A percentile compares a stretch with the other conserved stretches of the same genome.
Evolutionary conservation across 2,888 invertebrate species (phyloP).

Genomic region (Conomelus anceps): DNA sequence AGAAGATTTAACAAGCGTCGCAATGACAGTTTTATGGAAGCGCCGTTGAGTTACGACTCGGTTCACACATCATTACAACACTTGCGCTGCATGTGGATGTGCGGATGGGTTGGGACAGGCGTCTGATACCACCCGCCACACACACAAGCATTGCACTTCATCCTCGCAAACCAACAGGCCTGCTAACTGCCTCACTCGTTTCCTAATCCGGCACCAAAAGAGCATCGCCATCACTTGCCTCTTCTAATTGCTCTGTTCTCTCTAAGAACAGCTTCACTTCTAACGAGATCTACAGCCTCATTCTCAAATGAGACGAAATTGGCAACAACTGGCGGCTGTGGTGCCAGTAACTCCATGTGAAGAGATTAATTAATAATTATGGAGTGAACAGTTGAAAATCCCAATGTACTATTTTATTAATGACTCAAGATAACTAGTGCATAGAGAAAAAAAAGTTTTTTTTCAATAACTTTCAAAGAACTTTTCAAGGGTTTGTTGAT

Average conservation of each 20-base stretch:
- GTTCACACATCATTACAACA: slow-evolving; percentile 8
- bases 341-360: not conserved
- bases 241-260: not conserved
- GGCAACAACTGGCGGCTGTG: not conserved
- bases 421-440: too few species aligned
- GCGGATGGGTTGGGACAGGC: too few species aligned
- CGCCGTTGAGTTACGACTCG: not conserved
- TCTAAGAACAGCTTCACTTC: not conserved
- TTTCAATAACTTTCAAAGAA: too few species aligned
- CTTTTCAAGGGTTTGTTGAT: too few species aligned
- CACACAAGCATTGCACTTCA: not conserved
- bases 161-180: not conserved
- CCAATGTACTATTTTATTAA: not conserved
- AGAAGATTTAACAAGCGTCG: slow-evolving; percentile 1
- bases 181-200: not conserved
- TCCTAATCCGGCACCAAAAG: not conserved
- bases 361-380: not conserved
- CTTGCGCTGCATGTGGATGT: not conserved
- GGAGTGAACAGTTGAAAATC: too few species aligned
- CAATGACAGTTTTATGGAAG: slow-evolving; percentile 11
- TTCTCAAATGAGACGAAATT: not conserved
- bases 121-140: not conserved
- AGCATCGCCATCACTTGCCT: not conserved
- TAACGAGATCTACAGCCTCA: not conserved
- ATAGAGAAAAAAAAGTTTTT: not conserved